Evolutionary conservation across 2,113 vertebrate species (phyloP), one percentile per base, ranked within the genome.

Genomic region (Pleuronectes platessa): DNA sequence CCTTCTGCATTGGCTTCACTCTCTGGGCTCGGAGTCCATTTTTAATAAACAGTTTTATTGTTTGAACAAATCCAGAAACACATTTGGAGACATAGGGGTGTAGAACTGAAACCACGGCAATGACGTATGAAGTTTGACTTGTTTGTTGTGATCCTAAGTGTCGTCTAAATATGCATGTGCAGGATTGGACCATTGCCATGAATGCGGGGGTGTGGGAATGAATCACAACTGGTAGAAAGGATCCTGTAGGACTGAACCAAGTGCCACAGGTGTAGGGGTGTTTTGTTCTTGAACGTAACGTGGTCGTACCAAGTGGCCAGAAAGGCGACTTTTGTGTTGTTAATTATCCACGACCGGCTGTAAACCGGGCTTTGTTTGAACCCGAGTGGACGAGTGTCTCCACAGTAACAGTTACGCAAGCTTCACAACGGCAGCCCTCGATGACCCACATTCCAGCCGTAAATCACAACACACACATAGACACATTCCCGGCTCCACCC

Each of bases 371-470:
- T 86, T 84, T 86, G 74, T 83, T 72, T 86, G 73, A 82, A 78
- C 68, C 76, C 67, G n/a, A 76, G 82, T 61, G 78, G 76, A 45
- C 84, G 2, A 3, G 54, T 42, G 81, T 90, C 76, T 88, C 92
- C 89, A 78, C 83, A 69, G 91, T 81, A 88, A 93, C 91, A 11
- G 91, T 89, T 84, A 84, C 73, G 24, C 89, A 88, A 88, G 86
- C 80, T 56, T 49, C 68, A 91, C 79, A 68, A 85, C 68, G 20
- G 71, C 85, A 82, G 40, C 78, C 85, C 74, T 78, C 54, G 59
- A 60, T 86, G 89, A 92, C 89, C 90, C 90, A 91, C 91, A 92
- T 93, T 92, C 90, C 89, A 86, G 76, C 83, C 81, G 86, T 91
- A 89, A 92, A 92, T 93, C 86, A 90, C 86, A 81, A 76, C 78